phyloP scores from a whole-genome alignment of 2,888 invertebrate genomes.

The Rhagonycha fulva region DNA sequence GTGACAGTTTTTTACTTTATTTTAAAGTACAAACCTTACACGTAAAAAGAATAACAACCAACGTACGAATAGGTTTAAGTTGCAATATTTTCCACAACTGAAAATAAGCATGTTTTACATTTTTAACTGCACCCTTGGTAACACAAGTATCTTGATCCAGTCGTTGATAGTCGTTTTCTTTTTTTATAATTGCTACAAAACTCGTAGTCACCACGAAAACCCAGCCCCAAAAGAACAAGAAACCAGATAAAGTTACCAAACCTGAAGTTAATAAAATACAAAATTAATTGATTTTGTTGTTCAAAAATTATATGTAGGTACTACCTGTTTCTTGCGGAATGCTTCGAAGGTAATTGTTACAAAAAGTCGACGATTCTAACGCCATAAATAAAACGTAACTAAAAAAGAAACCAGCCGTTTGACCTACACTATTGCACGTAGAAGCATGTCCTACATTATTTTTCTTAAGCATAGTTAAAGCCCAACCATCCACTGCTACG shows the following conservation, averaged over 20 bases:
- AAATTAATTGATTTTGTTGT: background rate
- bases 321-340: slow-evolving; percentile 70
- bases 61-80: slow-evolving; percentile 78
- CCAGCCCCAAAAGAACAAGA: slow-evolving; percentile 94
- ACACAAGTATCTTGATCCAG: slow-evolving; percentile 49
- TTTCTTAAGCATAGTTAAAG: slow-evolving; percentile 96
- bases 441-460: slow-evolving; percentile 97
- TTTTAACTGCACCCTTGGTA: slow-evolving; percentile 50
- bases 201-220: slow-evolving; percentile 90
- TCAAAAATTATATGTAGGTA: background rate
- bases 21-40: slow-evolving; percentile 69
- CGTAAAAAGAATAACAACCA: slow-evolving; percentile 83
- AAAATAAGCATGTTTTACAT: slow-evolving; percentile 76
- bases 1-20: background rate
- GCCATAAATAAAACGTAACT: slow-evolving; percentile 97
- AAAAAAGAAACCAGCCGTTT: slow-evolving; percentile 95
- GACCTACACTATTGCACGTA: slow-evolving; percentile 98
- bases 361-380: slow-evolving; percentile 93
- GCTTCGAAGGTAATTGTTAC: slow-evolving; percentile 86
- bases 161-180: slow-evolving; percentile 65
- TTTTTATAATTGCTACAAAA: slow-evolving; percentile 85
- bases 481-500: slow-evolving; percentile 99
- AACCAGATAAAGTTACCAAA: slow-evolving; percentile 64
- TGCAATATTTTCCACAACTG: slow-evolving; percentile 82
- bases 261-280: slow-evolving; percentile 39